Percentiles rank a stretch among this genome's conserved stretches.
Evolutionary conservation across 1,140 invertebrate genomes (phyloP).

Genomic region (Microplitis demolitor): DNA sequence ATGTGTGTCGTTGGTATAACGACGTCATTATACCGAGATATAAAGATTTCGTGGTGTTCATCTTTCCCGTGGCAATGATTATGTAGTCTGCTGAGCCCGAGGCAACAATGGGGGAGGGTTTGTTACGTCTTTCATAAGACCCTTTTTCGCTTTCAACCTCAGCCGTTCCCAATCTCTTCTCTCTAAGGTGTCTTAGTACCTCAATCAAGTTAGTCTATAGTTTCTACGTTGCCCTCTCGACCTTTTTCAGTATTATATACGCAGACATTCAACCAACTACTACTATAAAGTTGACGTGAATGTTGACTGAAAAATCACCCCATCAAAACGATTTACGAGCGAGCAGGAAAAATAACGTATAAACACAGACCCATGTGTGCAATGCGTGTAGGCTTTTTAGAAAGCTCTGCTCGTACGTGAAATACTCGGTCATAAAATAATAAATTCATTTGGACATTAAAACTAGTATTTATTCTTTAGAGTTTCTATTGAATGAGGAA

Average conservation of each 20-base stretch:
- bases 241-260: neutral
- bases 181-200: too few species aligned
- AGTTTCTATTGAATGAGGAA: too few species aligned
- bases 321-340: conserved; percentile 48
- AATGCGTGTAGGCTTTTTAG: too few species aligned
- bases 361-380: neutral
- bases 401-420: too few species aligned
- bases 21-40: conserved; percentile 49
- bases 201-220: too few species aligned
- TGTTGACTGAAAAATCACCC: conserved; percentile 42
- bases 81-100: conserved; percentile 32
- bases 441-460: too few species aligned
- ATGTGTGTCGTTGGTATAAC: conserved; percentile 34
- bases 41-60: conserved; percentile 44
- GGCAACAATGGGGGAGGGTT: conserved; percentile 7
- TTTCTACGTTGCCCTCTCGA: too few species aligned
- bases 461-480: too few species aligned
- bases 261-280: neutral
- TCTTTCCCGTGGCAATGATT: conserved; percentile 40
- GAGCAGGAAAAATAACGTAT: conserved; percentile 43
- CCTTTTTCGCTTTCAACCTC: too few species aligned
- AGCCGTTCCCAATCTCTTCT: too few species aligned
- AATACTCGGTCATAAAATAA: too few species aligned
- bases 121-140: conserved; percentile 39
- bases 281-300: conserved; percentile 3